Base-by-base conservation (phyloP, 2,113 vertebrate species). In the Anguilla rostrata region DNA sequence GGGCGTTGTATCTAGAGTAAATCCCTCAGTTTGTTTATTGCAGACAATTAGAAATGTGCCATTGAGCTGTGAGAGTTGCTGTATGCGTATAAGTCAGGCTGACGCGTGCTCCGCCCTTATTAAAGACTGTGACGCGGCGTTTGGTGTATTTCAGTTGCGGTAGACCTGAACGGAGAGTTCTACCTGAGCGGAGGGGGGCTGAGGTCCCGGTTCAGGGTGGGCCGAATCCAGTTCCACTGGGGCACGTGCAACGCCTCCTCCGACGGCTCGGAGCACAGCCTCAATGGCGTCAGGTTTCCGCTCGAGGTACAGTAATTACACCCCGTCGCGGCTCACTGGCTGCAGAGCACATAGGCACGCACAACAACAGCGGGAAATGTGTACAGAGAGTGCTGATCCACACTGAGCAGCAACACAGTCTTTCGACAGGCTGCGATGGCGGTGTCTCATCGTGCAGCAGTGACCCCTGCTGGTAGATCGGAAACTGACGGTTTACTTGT, bases 151-250 rank as follows among this genome's bases (percentile, higher is more conserved):
- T 63, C 91, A 99, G 98, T 99, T 95, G 97, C 97, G 87, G 94
- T 99, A 87, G 95, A 97, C 88, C 93, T 99, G 90, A 96, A 96
- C 78, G 97, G 97, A 92, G 97, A 98, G 87, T 99, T 97, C 89
- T 96, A 90, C 86, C 87, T 99, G 88, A 97, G 96, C 78, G 98
- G 98, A 90, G 98, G 97, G 82, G 96, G 97, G 34, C 95, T 97
- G 84, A 94, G 95, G 90, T 96, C 95, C 14, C 88, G 94, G 87
- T 97, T 98, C 93, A 98, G 96, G 94, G 98, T 97, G 86, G 98
- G 96, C 88, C 97, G 96, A 83, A 97, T 99, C 91, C 95, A 93
- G 80, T 99, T 99, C 94, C 98, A 99, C 93, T 99, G 98, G 98
- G 98, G 98, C 86, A 97, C 95, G 95, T 99, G 98, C 92, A 99